These are phyloP conservation scores for Poecilobothrus nobilitatus DNA, from an alignment of 2,888 invertebrate species.

Conservation along the genomic window DNA sequence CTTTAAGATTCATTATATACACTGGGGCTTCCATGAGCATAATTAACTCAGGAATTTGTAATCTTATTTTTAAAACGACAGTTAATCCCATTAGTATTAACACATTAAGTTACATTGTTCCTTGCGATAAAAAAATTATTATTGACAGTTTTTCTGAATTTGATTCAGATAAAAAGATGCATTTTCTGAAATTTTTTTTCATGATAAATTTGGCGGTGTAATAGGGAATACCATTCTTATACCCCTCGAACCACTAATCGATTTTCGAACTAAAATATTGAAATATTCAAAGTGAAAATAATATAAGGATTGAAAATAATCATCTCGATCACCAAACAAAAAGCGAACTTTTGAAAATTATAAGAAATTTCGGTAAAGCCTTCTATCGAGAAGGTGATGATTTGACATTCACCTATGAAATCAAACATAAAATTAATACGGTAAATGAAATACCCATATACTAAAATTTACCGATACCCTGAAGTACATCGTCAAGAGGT, in stretches of 20 bases:
- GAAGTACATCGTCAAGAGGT: conserved; percentile 21
- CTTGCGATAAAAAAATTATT: background rate
- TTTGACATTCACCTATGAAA: conserved; percentile 15
- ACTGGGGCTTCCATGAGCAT: background rate
- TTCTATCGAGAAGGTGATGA: conserved; percentile 7
- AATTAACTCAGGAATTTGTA: background rate
- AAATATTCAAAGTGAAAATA: background rate
- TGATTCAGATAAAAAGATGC: background rate
- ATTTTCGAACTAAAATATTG: background rate
- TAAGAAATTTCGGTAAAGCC: background rate
- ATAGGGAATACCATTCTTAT: background rate
- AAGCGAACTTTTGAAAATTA: background rate
- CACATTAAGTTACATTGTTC: background rate
- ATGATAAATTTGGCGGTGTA: background rate
- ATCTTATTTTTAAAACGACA: background rate
- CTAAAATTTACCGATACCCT: conserved; percentile 20
- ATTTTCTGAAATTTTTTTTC: background rate
- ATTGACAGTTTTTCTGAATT: background rate
- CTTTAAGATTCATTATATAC: background rate
- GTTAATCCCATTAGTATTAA: background rate
- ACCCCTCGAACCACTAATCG: background rate
- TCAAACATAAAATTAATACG: conserved; percentile 17
- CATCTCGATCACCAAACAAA: conserved; percentile 12
- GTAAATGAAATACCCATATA: conserved; percentile 17
- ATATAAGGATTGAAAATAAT: conserved; percentile 7